Evolutionary conservation across 2,797 vertebrate genomes (phyloP).

Genomic region (Passerculus sandwichensis): DNA sequence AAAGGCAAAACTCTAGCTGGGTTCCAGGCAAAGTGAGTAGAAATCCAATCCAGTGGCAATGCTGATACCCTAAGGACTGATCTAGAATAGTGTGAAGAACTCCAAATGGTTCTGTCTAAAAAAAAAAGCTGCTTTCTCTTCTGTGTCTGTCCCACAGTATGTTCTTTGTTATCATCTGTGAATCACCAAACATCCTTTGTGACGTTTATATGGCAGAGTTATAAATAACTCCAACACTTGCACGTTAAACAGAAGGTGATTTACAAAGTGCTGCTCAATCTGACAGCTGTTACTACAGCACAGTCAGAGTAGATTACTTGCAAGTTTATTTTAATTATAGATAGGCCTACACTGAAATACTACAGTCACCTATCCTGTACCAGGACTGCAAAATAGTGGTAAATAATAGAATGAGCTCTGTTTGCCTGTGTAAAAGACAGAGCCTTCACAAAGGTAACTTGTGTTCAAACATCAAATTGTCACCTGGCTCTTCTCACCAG

Average conservation of each 20-base stretch:
- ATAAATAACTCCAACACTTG: conserved; percentile 38
- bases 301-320: conserved; percentile 25
- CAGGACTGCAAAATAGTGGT: not conserved
- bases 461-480: not conserved
- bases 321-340: conserved; percentile 19
- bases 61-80: not conserved
- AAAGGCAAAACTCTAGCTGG: not conserved
- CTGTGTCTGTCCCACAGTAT: not conserved
- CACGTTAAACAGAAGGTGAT: conserved; percentile 44
- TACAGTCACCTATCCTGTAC: not conserved
- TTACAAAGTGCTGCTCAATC: conserved; percentile 15
- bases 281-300: conserved; percentile 33
- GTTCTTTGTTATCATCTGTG: conserved; percentile 35
- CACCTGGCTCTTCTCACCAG: not conserved
- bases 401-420: not conserved
- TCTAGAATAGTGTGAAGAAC: not conserved
- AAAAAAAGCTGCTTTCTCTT: not conserved
- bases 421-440: not conserved
- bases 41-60: not conserved
- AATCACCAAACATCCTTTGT: conserved; percentile 43
- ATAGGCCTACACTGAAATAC: not conserved
- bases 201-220: not conserved
- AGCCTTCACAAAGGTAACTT: not conserved
- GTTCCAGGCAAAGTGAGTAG: not conserved
- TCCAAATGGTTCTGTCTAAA: not conserved